Base-by-base conservation (phyloP, 37 sponge, comb jelly and placozoan species). In the Agelas oroides region DNA sequence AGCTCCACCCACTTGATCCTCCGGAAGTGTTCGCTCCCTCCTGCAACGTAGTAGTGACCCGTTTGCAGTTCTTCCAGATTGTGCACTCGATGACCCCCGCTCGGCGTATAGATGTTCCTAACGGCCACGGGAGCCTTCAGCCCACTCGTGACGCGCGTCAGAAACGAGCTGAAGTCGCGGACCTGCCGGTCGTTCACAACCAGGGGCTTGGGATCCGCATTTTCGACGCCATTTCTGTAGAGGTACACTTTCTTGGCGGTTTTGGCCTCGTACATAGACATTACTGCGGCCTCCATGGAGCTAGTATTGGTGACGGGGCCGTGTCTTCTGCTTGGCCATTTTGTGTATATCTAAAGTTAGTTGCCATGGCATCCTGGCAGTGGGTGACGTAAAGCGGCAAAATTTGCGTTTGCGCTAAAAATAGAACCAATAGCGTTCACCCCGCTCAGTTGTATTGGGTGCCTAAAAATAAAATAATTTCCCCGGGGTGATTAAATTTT, bases 21-120 rank as follows among this genome's bases (percentile, higher is more conserved):
- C 66, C 86, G 91, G 82, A 96, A 96, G 6, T 75, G 85, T 40
- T 96, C 96, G 12, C 17, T 65, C 20, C 96, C 96, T n/a, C 94
- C 94, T 30, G 94, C 96, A 32, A 96, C 96, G 65, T 96, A 96
- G 75, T 87, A 80, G 35, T 38, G 65, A 23, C 93, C 96, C 25
- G 65, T 70, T 46, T 87, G 56, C 24, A 96, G 46, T 0, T 76
- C 76, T 20, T 87, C 86, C 66, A 96, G 57, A 24, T 14, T 79
- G 23, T 72, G 59, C 32, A 96, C 82, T 32, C 61, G 57, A 71
- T 90, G 91, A 2, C 96, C 96, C 16, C 31, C 64, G 5, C 23
- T 38, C 12, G 96, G 94, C 19, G 96, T 96, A 78, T 96, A 96
- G 66, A 96, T 86, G 72, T 84, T 96, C 34, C 96, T 79, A 30